A percentile compares a stretch with the other conserved stretches of the same genome.
Conservation (phyloP, 1,140 invertebrate species). For the Anastatus disparis region DNA sequence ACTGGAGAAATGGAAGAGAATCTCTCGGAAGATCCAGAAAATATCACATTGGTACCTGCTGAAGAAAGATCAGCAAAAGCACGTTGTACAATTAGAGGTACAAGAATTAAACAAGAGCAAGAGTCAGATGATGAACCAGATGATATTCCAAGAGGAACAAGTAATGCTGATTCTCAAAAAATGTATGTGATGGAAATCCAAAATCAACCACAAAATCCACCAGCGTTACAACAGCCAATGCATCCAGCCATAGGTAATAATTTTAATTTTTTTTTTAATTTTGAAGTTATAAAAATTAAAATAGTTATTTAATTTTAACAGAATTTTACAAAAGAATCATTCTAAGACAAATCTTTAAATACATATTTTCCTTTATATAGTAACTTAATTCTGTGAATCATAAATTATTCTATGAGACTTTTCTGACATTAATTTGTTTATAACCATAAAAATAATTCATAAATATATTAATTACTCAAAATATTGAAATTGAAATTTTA, state of each 20-base stretch:
- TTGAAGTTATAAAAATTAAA: no score
- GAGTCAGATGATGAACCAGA: conserved; percentile 64
- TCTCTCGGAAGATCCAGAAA: conserved; percentile 63
- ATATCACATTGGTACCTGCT: conserved; percentile 63
- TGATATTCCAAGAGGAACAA: conserved; percentile 58
- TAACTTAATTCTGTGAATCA: no score
- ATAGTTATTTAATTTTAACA: not conserved
- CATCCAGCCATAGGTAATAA: conserved; percentile 48
- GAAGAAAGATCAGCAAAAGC: conserved; percentile 64
- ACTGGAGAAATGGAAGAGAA: conserved; percentile 62
- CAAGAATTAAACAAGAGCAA: conserved; percentile 66
- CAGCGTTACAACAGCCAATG: conserved; percentile 43
- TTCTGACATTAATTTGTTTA: no score
- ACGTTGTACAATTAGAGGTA: conserved; percentile 61
- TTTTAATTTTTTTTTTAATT: not conserved
- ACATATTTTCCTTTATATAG: no score
- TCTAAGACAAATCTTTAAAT: no score
- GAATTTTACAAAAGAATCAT: no score
- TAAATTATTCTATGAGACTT: no score
- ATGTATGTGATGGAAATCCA: conserved; percentile 64
- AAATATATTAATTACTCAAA: no score
- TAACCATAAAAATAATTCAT: no score
- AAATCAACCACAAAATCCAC: conserved; percentile 43
- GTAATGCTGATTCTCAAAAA: conserved; percentile 57
- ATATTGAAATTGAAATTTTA: no score